phyloP scores from a whole-genome alignment of 2,113 vertebrate genomes.

The Ictalurus furcatus region DNA sequence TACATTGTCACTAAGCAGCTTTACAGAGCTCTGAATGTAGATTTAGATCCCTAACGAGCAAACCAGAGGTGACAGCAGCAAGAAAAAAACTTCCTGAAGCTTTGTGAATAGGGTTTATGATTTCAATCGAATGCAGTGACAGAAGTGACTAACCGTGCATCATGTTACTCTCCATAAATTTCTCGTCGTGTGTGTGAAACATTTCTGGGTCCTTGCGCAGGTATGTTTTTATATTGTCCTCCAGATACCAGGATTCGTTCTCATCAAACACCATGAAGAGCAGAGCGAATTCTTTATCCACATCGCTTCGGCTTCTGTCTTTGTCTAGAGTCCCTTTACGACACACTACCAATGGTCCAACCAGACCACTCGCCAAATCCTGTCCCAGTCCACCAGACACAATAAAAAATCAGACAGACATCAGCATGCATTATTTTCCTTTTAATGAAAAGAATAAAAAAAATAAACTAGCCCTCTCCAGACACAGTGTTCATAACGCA shows the following conservation, averaged over 20 bases:
- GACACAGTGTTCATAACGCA: neutral
- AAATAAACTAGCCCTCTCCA: neutral
- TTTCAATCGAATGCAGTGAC: neutral
- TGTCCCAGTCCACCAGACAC: constrained; percentile 57
- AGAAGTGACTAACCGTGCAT: constrained; percentile 80
- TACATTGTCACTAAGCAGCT: neutral
- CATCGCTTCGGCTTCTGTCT: constrained; percentile 75
- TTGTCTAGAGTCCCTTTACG: constrained; percentile 77
- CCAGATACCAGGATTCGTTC: constrained; percentile 92
- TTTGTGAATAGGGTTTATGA: neutral
- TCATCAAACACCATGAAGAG: constrained; percentile 92
- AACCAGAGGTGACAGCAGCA: neutral
- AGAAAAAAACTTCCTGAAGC: neutral
- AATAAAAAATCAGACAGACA: constrained; percentile 51
- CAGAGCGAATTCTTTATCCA: constrained; percentile 87
- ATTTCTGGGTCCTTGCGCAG: constrained; percentile 65
- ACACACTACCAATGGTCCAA: constrained; percentile 90
- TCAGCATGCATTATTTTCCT: neutral
- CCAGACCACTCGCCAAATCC: constrained; percentile 90
- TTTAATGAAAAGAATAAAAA: neutral
- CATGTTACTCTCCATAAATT: constrained; percentile 86
- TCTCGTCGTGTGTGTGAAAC: constrained; percentile 58
- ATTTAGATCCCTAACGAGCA: neutral
- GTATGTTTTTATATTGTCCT: constrained; percentile 85
- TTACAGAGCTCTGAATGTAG: neutral